Evolutionary conservation across 2,797 vertebrate species (phyloP).

Genomic region (Loris lydekkerianus): DNA sequence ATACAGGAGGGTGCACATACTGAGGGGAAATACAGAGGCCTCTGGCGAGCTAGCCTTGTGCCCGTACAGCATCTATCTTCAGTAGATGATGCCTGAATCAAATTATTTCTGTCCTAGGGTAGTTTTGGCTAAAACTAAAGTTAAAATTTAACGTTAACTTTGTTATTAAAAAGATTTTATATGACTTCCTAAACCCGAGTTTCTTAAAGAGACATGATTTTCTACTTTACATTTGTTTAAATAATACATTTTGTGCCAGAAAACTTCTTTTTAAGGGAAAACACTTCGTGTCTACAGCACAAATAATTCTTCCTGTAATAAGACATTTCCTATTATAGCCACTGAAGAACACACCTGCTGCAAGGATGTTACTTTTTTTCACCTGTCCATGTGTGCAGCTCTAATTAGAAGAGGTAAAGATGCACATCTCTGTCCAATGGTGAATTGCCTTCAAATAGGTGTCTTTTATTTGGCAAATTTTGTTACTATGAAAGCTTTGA

Average conservation of each 20-base stretch:
- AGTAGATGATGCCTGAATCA: not conserved
- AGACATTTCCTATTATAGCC: slow-evolving; percentile 60
- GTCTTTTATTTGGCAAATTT: slow-evolving; percentile 61
- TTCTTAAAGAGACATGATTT: slow-evolving; percentile 55
- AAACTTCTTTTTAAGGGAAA: slow-evolving; percentile 47
- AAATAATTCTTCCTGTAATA: slow-evolving; percentile 74
- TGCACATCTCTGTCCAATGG: slow-evolving; percentile 38
- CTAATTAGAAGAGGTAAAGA: slow-evolving; percentile 67
- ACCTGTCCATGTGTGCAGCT: slow-evolving; percentile 52
- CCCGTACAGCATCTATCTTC: not conserved
- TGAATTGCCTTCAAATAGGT: slow-evolving; percentile 43
- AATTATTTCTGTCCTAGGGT: slow-evolving; percentile 17
- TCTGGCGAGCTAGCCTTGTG: not conserved
- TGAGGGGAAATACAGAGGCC: not conserved
- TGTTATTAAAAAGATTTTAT: slow-evolving; percentile 25
- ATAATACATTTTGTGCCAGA: slow-evolving; percentile 43
- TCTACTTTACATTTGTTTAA: slow-evolving; percentile 58
- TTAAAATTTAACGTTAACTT: slow-evolving; percentile 43
- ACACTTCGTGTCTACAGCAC: slow-evolving; percentile 28
- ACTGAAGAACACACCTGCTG: slow-evolving; percentile 53
- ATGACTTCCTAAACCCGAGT: slow-evolving; percentile 49
- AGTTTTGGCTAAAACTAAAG: slow-evolving; percentile 54
- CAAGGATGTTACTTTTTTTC: slow-evolving; percentile 43
- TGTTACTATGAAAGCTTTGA: slow-evolving; percentile 60
- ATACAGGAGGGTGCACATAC: not conserved